Conservation (phyloP, 2,797 vertebrate species). For the Pangasius mekongensis region DNA sequence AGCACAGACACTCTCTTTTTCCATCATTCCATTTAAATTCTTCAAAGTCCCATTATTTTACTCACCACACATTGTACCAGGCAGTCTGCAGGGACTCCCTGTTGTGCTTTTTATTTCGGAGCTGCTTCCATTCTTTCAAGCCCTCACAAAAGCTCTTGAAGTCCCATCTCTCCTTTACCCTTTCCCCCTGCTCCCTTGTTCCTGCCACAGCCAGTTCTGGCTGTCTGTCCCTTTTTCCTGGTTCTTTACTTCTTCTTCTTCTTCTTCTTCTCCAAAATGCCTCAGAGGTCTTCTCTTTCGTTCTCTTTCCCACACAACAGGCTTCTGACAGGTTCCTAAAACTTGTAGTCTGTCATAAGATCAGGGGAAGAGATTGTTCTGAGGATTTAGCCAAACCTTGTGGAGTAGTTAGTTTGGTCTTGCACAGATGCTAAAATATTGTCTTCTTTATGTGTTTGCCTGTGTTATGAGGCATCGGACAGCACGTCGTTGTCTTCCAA, state of each 20-base stretch:
- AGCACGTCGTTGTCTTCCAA: neutral
- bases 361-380: neutral
- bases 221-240: slow-evolving; percentile 1
- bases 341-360: neutral
- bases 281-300: neutral
- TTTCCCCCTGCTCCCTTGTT: slow-evolving; percentile 1
- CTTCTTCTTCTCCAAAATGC: neutral
- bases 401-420: neutral
- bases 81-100: slow-evolving; percentile 46
- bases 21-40: neutral
- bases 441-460: neutral
- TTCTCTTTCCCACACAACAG: neutral
- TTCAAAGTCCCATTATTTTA: slow-evolving; percentile 17
- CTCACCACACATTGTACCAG: slow-evolving; percentile 63
- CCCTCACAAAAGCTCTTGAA: slow-evolving; percentile 34
- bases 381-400: neutral
- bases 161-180: slow-evolving; percentile 25
- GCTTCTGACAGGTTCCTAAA: slow-evolving; percentile 3
- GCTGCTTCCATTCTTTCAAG: slow-evolving; percentile 45
- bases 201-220: slow-evolving; percentile 50
- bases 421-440: neutral
- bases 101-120: slow-evolving; percentile 45
- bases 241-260: neutral
- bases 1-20: neutral
- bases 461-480: slow-evolving; percentile 9